Evolutionary conservation across 2,113 vertebrate genomes (phyloP), one percentile per base, ranked within the genome.

Genomic region (Indicator maculatus): DNA sequence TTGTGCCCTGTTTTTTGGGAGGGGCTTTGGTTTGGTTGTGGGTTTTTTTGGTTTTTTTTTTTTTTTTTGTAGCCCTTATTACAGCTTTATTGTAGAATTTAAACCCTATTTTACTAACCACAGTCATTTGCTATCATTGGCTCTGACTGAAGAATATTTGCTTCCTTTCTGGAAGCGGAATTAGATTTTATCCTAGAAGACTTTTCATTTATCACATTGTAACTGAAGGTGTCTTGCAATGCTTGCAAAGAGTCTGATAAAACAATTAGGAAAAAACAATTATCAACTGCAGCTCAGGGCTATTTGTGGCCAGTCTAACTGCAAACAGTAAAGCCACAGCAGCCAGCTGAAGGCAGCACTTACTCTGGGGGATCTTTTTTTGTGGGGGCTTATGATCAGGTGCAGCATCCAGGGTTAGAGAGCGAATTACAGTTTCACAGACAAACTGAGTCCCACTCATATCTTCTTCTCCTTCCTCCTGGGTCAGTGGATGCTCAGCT

Each of bases 381-480:
- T 98, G 98, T 17, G 97, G 97, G 12, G 98, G 99, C 31, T 97
- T 93, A 95, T 99, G 99, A 98, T 99, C 99, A 14, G 99, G 99
- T 41, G 98, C 98, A 59, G 99, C 99, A 95, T 99, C 99, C 90
- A 99, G 88, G 6, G 99, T 98, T 12, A 99, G 98, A 16, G 99
- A 99, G 55, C 99, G 98, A 91, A 99, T 99, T 7, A 99, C 98
- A 4, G 99, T 99, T 97, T 99, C 99, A n/a, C 99, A 99, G 38
- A 99, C 99, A 95, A 99, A 99, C 97, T 99, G 99, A 19, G 99
- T 99, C 39, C 99, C 99, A 12, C 99, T 99, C 96, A 99, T 98
- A 83, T 99, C 99, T 94, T 99, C 99, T 20, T 99, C 99, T 28
- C 96, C 95, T 83, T 99, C 99, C 61, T 99, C 99, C 36, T 96